Percentiles rank a stretch among this genome's conserved stretches.
Conservation (phyloP, 2,797 vertebrate species). For the Oryzias sinensis region DNA sequence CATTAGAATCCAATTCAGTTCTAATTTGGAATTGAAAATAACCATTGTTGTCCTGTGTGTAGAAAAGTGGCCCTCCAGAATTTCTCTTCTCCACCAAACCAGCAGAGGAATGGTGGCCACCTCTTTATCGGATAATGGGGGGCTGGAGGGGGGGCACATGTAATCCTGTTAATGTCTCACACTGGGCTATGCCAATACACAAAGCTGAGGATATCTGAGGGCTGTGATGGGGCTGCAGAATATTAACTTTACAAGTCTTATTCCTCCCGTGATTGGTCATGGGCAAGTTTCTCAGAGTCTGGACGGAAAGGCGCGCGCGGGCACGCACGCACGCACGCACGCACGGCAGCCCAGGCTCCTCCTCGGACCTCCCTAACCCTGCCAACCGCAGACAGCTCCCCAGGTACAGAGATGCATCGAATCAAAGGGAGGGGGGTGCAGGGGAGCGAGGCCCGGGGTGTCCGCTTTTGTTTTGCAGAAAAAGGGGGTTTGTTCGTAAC, state of each 20-base stretch:
- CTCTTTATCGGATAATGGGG: conserved; percentile 44
- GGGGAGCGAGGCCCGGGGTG: conserved; percentile 32
- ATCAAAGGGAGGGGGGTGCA: conserved; percentile 39
- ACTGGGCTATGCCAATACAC: conserved; percentile 75
- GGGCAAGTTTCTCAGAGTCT: too few relatives aligned
- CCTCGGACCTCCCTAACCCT: conserved; percentile 24
- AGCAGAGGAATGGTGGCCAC: conserved; percentile 23
- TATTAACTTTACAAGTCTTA: too few relatives aligned
- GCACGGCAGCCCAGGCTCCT: conserved; percentile 26
- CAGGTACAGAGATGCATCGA: conserved; percentile 78
- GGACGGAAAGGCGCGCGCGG: too few relatives aligned
- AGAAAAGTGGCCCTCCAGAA: background rate
- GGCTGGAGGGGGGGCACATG: conserved; percentile 49
- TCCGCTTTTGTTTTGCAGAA: conserved; percentile 79
- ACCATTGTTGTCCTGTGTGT: too few relatives aligned
- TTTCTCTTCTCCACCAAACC: background rate
- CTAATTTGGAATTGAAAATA: too few relatives aligned
- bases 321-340: background rate
- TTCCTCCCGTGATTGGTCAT: too few relatives aligned
- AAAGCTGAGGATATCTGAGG: conserved; percentile 30
- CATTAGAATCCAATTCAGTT: too few relatives aligned
- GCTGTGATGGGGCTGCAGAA: too few relatives aligned
- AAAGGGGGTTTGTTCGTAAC: conserved; percentile 81
- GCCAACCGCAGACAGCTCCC: conserved; percentile 50
- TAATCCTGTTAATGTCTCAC: conserved; percentile 84